phyloP scores from a whole-genome alignment of 2,797 vertebrate species.

The Dryobates pubescens region DNA sequence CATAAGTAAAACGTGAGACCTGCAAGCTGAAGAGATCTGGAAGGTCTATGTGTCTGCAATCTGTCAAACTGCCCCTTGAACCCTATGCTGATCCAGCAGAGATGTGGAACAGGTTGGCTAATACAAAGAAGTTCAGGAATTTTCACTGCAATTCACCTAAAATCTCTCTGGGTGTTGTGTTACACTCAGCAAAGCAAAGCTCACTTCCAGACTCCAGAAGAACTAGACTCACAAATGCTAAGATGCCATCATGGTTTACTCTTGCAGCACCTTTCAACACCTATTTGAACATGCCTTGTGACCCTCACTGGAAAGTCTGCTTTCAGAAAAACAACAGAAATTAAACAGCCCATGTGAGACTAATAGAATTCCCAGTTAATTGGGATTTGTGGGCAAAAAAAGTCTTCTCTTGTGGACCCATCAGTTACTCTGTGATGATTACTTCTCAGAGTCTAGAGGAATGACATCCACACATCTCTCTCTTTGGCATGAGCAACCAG shows the following conservation, averaged over 20 bases:
- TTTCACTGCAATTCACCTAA: background rate
- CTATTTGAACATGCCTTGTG: background rate
- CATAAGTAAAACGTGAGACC: background rate
- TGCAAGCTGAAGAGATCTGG: background rate
- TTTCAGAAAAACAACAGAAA: background rate
- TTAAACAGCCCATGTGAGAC: background rate
- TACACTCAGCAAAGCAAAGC: background rate
- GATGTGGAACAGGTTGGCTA: background rate
- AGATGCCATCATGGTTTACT: background rate
- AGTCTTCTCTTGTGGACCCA: background rate
- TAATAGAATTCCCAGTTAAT: background rate
- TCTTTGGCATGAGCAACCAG: background rate
- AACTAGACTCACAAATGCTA: background rate
- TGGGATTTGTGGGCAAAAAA: background rate
- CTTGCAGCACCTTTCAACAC: background rate
- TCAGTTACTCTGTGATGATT: background rate
- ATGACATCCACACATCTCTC: background rate
- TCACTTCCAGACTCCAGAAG: background rate
- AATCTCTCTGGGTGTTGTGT: background rate
- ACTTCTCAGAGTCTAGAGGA: background rate
- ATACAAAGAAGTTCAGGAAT: background rate
- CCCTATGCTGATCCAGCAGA: background rate
- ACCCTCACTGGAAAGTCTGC: background rate
- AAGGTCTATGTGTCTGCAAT: background rate
- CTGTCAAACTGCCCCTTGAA: background rate